Conservation (phyloP, 1,140 invertebrate genomes). For the Sarcophaga bullata region DNA sequence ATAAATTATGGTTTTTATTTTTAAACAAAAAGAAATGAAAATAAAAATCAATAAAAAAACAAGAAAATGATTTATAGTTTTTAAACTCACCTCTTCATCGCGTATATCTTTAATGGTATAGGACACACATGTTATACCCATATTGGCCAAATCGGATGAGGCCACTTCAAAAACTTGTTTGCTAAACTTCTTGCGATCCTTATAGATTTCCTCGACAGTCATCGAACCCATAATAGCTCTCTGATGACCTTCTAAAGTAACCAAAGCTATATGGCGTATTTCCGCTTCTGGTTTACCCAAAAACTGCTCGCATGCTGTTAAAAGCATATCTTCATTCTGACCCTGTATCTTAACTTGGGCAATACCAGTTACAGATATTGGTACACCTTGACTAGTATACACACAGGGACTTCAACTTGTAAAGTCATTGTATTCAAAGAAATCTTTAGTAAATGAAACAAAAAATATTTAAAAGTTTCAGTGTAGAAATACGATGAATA, state of each 20-base stretch:
- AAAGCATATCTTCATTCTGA: constrained; percentile 96
- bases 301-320: constrained; percentile 97
- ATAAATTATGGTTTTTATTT: background rate
- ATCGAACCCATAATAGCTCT: constrained; percentile 98
- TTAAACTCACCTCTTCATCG: constrained; percentile 87
- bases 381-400: constrained; percentile 96
- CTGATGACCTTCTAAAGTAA: constrained; percentile 97
- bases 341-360: constrained; percentile 98
- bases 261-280: constrained; percentile 92
- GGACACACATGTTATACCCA: constrained; percentile 98
- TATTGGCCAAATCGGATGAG: constrained; percentile 95
- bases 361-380: constrained; percentile 96
- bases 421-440: constrained; percentile 97
- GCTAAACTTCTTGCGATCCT: constrained; percentile 98
- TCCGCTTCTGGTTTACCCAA: constrained; percentile 90
- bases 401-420: constrained; percentile 91
- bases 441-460: constrained; percentile 73
- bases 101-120: constrained; percentile 98
- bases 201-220: constrained; percentile 99
- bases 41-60: constrained; percentile 21
- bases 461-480: constrained; percentile 38
- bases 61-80: background rate
- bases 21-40: constrained; percentile 34
- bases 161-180: constrained; percentile 96
- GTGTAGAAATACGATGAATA: background rate